Base-by-base conservation (phyloP, 2,113 vertebrate genomes). In the Ailuropoda melanoleuca region DNA sequence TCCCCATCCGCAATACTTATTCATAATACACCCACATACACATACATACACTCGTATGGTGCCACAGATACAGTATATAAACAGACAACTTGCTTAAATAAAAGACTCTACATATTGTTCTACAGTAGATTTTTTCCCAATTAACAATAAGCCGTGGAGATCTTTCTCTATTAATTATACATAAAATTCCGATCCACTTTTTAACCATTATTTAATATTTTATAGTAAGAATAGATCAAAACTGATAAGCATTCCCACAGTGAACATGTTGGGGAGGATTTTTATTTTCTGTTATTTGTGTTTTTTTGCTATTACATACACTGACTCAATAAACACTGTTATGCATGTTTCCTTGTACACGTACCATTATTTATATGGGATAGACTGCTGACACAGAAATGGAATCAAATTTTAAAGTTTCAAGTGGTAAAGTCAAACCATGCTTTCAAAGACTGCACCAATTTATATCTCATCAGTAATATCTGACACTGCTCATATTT, bases 401-500 rank as follows among this genome's bases (percentile, higher is more conserved):
- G 37, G 46, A 89, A 86, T 72, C 53, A 48, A 21, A 23, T 93
- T 82, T 75, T 75, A 75, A 92, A 96, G 13, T 62, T 92, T 93
- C 86, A 77, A 88, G 68, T 77, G 34, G 13, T 62, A 93, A 72
- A 74, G 29, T 68, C 24, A 75, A 62, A 83, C 46, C 7, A 15
- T 4, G 37, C 37, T 39, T 46, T 31, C 21, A 77, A 81, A 53
- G 19, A 6, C n/a, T 62, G 14, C 0, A 3, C 2, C 68, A 64
- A 6, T 39, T 90, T 56, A 78, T 4, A 84, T 26, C 13, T n/a
- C 56, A 81, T 26, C 29, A 74, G 48, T 70, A 85, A n/a, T n/a
- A 95, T 9, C 46, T 29, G 83, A 64, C 37, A 64, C 15, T 80
- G 31, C 3, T 60, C 31, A 72, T 8, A 46, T 17, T 60, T 3